Conservation (phyloP, 1,140 invertebrate genomes). For the Gonatopus flavifemur region DNA sequence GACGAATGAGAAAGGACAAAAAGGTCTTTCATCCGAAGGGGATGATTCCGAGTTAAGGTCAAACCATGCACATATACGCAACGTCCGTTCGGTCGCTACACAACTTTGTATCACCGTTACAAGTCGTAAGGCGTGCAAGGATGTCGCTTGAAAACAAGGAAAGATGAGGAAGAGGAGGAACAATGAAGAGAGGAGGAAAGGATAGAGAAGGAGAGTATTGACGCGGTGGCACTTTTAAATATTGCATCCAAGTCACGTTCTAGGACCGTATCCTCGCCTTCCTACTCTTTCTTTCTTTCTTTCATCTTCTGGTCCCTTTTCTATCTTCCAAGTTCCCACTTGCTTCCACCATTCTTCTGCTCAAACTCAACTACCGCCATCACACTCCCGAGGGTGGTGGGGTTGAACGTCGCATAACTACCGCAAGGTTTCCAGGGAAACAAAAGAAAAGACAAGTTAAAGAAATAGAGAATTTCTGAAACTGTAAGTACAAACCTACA, state of each 20-base stretch:
- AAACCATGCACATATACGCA: conserved; percentile 22
- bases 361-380: too few species aligned
- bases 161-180: conserved; percentile 12
- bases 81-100: conserved; percentile 12
- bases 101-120: conserved; percentile 16
- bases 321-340: too few species aligned
- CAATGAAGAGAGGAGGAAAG: conserved; percentile 18
- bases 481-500: too few species aligned
- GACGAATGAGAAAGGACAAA: conserved; percentile 1
- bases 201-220: conserved; percentile 40
- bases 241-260: conserved; percentile 50
- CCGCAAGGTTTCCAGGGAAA: conserved; percentile 46
- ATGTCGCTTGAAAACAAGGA: conserved; percentile 2
- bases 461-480: conserved; percentile 4
- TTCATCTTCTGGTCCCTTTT: too few species aligned
- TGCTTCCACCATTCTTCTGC: too few species aligned
- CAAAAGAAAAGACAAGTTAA: conserved; percentile 24
- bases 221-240: conserved; percentile 47
- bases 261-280: conserved; percentile 40
- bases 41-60: conserved; percentile 37
- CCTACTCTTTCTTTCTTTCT: conserved; percentile 1
- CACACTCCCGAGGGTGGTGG: conserved; percentile 12
- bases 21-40: conserved; percentile 10
- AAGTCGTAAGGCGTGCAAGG: conserved; percentile 3
- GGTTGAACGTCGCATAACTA: conserved; percentile 46